phyloP scores from a whole-genome alignment of 2,797 vertebrate species.

The Ateles fusciceps region DNA sequence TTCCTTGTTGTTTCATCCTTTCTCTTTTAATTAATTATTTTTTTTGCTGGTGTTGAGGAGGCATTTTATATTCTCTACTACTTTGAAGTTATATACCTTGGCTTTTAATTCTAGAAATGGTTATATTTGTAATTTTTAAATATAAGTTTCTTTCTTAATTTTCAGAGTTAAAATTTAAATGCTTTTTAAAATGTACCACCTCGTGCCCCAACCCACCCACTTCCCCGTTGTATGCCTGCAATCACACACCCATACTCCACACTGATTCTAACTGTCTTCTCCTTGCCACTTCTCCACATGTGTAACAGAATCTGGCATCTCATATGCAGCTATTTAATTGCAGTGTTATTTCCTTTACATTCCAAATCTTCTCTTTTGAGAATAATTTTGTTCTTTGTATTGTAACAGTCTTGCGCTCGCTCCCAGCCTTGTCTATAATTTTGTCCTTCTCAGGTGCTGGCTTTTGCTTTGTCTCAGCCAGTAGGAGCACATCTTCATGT shows the following conservation, averaged over 20 bases:
- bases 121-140: neutral
- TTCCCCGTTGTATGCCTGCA: neutral
- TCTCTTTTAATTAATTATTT: neutral
- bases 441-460: neutral
- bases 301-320: neutral
- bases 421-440: too few species aligned
- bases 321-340: neutral
- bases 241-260: neutral
- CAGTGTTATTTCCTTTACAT: neutral
- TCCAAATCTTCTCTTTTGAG: neutral
- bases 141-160: neutral
- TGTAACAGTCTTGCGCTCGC: neutral
- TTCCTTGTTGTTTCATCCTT: neutral
- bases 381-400: neutral
- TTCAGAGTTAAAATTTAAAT: neutral
- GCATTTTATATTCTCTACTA: neutral
- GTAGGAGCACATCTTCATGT: too few species aligned
- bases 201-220: neutral
- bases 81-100: neutral
- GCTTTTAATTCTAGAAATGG: neutral
- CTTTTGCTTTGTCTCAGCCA: neutral
- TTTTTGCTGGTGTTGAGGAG: neutral
- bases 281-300: neutral
- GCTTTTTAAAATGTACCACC: neutral
- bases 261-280: neutral